A percentile compares a stretch with the other conserved stretches of the same genome.
Evolutionary conservation across 2,888 invertebrate species (phyloP).

Genomic region (Cremastobaeus sp.): DNA sequence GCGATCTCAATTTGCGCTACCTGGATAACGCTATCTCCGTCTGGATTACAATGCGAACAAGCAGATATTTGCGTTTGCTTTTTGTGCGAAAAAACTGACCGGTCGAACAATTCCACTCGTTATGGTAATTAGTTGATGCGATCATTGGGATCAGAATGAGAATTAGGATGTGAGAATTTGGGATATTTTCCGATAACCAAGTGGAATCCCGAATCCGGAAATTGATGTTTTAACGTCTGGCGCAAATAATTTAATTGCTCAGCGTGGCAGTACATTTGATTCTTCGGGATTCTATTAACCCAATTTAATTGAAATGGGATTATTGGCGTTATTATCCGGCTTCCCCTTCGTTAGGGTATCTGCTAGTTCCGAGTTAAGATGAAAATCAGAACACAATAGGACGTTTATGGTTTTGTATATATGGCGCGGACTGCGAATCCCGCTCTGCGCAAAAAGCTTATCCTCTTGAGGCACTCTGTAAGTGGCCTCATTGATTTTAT

Average conservation of each 20-base stretch:
- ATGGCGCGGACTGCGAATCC: slow-evolving; percentile 40
- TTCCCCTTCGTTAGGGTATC: slow-evolving; percentile 31
- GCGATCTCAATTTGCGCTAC: slow-evolving; percentile 35
- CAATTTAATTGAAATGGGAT: slow-evolving; percentile 34
- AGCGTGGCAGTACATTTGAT: background rate
- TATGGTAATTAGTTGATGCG: slow-evolving; percentile 22
- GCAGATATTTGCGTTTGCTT: slow-evolving; percentile 29
- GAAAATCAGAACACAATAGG: slow-evolving; percentile 42
- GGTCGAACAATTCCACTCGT: slow-evolving; percentile 1
- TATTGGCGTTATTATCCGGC: slow-evolving; percentile 21
- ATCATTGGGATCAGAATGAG: slow-evolving; percentile 13
- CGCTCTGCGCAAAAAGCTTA: slow-evolving; percentile 55
- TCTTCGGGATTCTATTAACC: slow-evolving; percentile 39
- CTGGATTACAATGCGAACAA: slow-evolving; percentile 32
- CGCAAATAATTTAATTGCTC: slow-evolving; percentile 30
- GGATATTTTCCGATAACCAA: slow-evolving; percentile 19
- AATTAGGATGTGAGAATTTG: slow-evolving; percentile 13
- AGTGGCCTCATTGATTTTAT: slow-evolving; percentile 68
- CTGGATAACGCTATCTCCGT: slow-evolving; percentile 36
- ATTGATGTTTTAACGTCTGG: background rate
- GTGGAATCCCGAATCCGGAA: background rate
- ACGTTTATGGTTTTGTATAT: slow-evolving; percentile 42
- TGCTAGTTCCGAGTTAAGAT: slow-evolving; percentile 41
- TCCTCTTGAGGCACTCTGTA: slow-evolving; percentile 59
- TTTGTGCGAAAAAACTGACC: slow-evolving; percentile 28